phyloP scores from a whole-genome alignment of 2,797 vertebrate genomes.

The Furcifer pardalis region DNA sequence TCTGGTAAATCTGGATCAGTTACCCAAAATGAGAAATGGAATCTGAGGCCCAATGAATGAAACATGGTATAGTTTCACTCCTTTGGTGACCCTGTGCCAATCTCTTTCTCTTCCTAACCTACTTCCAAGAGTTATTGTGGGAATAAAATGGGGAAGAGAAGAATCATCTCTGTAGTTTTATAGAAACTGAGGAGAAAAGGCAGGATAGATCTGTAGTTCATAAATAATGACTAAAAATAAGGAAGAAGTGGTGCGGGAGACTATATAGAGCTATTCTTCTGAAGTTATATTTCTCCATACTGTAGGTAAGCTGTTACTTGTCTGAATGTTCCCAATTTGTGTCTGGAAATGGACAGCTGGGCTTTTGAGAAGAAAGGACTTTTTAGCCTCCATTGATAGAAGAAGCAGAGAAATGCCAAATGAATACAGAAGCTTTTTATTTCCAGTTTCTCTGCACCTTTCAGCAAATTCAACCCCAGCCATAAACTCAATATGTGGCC shows the following conservation, averaged over 20 bases:
- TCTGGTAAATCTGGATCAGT: neutral
- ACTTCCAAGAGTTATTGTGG: neutral
- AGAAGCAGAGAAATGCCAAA: neutral
- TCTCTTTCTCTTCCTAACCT: neutral
- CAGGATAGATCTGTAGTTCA: too few relatives aligned
- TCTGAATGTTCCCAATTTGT: neutral
- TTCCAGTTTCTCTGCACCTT: neutral
- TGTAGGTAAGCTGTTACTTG: neutral
- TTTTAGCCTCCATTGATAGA: neutral
- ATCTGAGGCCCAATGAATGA: neutral
- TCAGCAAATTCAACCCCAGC: neutral
- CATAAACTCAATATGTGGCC: neutral
- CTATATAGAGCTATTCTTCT: too few relatives aligned
- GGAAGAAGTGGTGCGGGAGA: too few relatives aligned
- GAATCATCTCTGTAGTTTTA: too few relatives aligned
- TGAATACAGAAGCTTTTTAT: neutral
- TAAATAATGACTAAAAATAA: too few relatives aligned
- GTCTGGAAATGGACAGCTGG: neutral
- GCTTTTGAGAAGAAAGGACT: neutral
- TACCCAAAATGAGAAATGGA: neutral
- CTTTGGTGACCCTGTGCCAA: too few relatives aligned
- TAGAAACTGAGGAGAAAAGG: too few relatives aligned
- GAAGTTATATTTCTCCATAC: too few relatives aligned
- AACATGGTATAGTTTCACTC: neutral
- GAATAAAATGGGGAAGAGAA: neutral